These are phyloP conservation scores for Leptinotarsa texana DNA, from an alignment of 1,140 invertebrate genomes.

Conservation along the genomic window DNA sequence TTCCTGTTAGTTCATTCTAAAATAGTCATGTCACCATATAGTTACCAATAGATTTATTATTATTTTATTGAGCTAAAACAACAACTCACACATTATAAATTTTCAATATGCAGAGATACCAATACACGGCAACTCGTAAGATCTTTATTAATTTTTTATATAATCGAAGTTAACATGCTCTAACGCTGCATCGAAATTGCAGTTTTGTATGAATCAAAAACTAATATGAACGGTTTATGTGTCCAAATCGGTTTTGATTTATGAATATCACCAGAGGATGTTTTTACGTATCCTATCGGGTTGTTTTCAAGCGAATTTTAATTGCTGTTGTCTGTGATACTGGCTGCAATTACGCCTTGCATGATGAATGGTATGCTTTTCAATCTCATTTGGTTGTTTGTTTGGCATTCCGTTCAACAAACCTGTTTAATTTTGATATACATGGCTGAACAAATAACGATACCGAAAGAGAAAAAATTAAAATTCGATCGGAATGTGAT, in stretches of 20 bases:
- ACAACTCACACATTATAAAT: too few relatives aligned
- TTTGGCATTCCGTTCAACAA: neutral
- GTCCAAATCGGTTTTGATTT: neutral
- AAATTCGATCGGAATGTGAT: too few relatives aligned
- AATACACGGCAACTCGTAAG: too few relatives aligned
- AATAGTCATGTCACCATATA: too few relatives aligned
- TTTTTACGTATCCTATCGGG: neutral
- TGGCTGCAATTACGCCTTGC: neutral
- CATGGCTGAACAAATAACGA: neutral
- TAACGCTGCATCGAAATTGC: neutral
- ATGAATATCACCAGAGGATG: neutral
- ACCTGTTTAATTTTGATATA: neutral
- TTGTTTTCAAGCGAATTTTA: neutral
- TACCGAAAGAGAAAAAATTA: too few relatives aligned
- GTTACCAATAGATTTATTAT: too few relatives aligned
- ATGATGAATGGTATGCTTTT: neutral
- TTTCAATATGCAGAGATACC: too few relatives aligned
- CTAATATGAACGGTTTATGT: neutral
- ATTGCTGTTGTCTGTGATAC: neutral
- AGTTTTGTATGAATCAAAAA: neutral
- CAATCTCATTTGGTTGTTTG: constrained; percentile 6
- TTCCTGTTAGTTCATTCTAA: too few relatives aligned
- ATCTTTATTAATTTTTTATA: too few relatives aligned
- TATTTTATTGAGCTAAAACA: too few relatives aligned
- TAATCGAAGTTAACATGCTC: too few relatives aligned